Evolutionary conservation across 2,113 vertebrate species (phyloP), one percentile per base, ranked within the genome.

Genomic region (Bufo bufo): DNA sequence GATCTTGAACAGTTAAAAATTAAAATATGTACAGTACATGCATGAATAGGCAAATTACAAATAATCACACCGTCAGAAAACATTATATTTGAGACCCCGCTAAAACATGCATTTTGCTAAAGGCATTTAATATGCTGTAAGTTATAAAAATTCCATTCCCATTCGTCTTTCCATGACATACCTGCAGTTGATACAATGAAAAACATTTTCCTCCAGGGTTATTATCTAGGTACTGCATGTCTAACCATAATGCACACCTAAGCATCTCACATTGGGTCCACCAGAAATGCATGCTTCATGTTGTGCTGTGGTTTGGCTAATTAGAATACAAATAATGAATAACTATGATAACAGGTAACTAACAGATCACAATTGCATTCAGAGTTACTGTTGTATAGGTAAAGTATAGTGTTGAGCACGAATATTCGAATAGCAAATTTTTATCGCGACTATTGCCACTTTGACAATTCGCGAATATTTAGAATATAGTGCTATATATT

Each of bases 181-280:
- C 82, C 82, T 69, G n/a, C 12, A 54, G 43, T 54, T 54, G 47
- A 84, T 84, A 33, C 63, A 84, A 84, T 66, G 63, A 69, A 66
- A 84, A 84, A 84, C 65, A 71, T 84, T 71, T 84, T 14, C 65
- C 82, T 71, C 20, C 49, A 84, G 82, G 82, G 63, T 49, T 71
- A 69, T 54, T 54, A 84, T 84, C 82, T n/a, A 84, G 61, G 33
- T n/a, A 54, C 82, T 84, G 82, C 82, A 54, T 71, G 82, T 84
- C 82, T 71, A 14, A 84, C 71, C 63, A 71, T 54, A 84, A 71
- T 66, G 19, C 45, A 23, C 80, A 50, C 20, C 45, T 66, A 82
- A 82, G 61, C 45, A 82, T 71, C 63, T 71, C 4, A 50, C 10
- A 69, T 50, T 54, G 14, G 82, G 82, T 23, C 49, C 50, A 84